Base-by-base conservation (phyloP, 2,888 invertebrate species). In the Drosophila antonietae region DNA sequence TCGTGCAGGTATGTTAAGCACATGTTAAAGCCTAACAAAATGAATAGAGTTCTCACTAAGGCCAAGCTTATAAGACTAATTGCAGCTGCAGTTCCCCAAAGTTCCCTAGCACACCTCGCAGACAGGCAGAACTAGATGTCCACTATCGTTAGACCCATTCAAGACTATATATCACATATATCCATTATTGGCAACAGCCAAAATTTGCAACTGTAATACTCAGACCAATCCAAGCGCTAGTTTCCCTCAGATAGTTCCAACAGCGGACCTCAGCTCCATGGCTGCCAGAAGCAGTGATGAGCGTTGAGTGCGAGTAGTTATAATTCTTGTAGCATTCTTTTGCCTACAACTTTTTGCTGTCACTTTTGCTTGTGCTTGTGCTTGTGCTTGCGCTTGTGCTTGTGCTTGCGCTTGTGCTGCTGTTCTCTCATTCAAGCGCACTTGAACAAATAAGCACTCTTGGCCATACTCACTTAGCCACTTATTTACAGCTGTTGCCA, bases 381-480 rank as follows among this genome's bases (percentile, higher is more conserved):
- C 43, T 35, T 18, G 10, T 39, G 44, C 35, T 23, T 37, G 15
- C 31, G 51, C 55, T 39, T 63, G 35, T 39, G 52, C 37, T 35
- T 15, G 53, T 2, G 39, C 53, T 53, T 39, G 55, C 8, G 55
- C 55, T 57, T 57, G 57, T 75, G 55, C 47, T 71, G 71, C 75
- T 79, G 68, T 71, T 78, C 72, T 77, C 79, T 77, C 77, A 75
- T 79, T 83, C 69, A 83, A 83, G 83, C 75, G 70, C 74, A 80
- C 84, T 83, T 80, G 78, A 80, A 73, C 74, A 84, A 81, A 78
- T 80, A 80, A 75, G 80, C 80, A 80, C 75, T 81, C 83, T 75
- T 81, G 76, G 78, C 73, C 83, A 73, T 74, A 83, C 79, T 81
- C 83, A 78, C 83, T 76, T 77, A 76, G 68, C 73, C 81, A 78